Base-by-base conservation (phyloP, 1,140 invertebrate species). In the Camponotus vicinus region DNA sequence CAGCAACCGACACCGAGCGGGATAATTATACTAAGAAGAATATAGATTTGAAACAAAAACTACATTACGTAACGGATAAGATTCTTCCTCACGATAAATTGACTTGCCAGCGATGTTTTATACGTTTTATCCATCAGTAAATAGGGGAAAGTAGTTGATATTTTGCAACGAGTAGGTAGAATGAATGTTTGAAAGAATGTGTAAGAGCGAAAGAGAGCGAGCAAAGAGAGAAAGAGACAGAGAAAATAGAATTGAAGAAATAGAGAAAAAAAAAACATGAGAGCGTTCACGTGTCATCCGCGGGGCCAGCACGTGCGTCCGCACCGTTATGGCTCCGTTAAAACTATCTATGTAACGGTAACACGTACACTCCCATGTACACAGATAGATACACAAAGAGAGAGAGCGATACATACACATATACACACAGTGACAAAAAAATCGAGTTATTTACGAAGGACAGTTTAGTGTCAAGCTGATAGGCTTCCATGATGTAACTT, bases 21-120 rank as follows among this genome's bases (percentile, higher is more conserved):
- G 90, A 86, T 27, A 27, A 27, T 90, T 92, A 92, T 86, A 92
- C 86, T 88, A 87, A 89, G 89, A 91, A 93, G 88, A 88, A 92
- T 52, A 52, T 83, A 91, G 88, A 92, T 69, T 70, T 79, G 71
- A 91, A 79, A 90, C 87, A 86, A 73, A 71, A 91, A 88, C 92
- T 93, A 92, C 90, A 90, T 88, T 92, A 93, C 91, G 89, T 92
- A 93, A 93, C 88, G 88, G 87, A 91, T 92, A 93, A 93, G 90
- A 93, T 93, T 93, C 92, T 93, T 94, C 93, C 93, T 94, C 92
- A 93, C 84, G 90, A 94, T 92, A 94, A 93, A 94, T 93, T 93
- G 93, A 95, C 93, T 95, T 95, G 93, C 94, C 94, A 94, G 93
- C 94, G 93, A 94, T 94, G 93, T 95, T 95, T 95, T 95, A 94